Conservation (phyloP, 2,797 vertebrate species). For the Geotrypetes seraphini region DNA sequence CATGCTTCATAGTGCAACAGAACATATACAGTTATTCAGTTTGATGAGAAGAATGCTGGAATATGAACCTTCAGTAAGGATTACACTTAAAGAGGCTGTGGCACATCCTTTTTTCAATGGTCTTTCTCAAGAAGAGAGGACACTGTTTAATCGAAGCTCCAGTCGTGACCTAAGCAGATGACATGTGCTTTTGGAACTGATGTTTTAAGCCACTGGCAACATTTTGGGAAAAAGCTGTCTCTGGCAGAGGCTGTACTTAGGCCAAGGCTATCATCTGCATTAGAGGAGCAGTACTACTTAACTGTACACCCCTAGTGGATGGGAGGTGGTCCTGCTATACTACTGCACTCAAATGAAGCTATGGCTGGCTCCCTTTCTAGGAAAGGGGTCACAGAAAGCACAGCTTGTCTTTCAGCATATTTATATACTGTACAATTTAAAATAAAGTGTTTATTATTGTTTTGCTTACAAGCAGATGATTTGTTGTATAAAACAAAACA, state of each 20-base stretch:
- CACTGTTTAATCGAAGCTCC: constrained; percentile 32
- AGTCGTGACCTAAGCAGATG: constrained; percentile 62
- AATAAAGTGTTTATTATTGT: constrained; percentile 73
- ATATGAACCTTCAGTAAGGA: constrained; percentile 51
- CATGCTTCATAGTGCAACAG: constrained; percentile 50
- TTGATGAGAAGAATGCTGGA: constrained; percentile 60
- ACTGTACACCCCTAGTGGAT: too few relatives aligned
- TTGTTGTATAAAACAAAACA: too few relatives aligned
- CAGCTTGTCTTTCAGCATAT: constrained; percentile 58
- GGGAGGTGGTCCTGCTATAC: fast-evolving
- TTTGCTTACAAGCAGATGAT: too few relatives aligned
- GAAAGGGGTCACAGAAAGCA: constrained; percentile 45
- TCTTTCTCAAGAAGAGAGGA: constrained; percentile 51
- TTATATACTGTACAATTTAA: constrained; percentile 73
- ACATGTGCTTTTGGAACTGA: constrained; percentile 13
- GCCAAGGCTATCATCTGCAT: neutral
- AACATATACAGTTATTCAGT: constrained; percentile 58
- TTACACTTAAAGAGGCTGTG: constrained; percentile 55
- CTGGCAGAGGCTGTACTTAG: neutral
- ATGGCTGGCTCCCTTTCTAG: too few relatives aligned
- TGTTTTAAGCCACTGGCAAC: neutral
- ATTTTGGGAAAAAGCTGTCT: neutral
- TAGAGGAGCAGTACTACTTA: too few relatives aligned
- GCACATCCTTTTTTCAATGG: constrained; percentile 56
- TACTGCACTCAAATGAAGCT: neutral